Evolutionary conservation across 2,113 vertebrate genomes (phyloP).

Genomic region (Accipiter virgatus): DNA sequence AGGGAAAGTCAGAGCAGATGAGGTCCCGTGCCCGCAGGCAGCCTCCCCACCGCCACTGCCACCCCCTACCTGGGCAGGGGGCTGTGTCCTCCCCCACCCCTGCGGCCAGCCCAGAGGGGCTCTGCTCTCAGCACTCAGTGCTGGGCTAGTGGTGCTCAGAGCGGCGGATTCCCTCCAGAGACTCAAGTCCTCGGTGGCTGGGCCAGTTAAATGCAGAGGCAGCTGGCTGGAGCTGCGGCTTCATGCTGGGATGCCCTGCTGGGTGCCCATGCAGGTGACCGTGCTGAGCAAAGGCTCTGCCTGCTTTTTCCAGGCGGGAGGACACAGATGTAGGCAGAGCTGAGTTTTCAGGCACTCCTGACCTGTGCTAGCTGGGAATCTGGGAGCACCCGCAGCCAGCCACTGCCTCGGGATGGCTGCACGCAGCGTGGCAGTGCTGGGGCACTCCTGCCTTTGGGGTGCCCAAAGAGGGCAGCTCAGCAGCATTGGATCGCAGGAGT

Average conservation of each 20-base stretch:
- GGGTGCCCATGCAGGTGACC: accelerated
- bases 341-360: background rate
- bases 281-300: background rate
- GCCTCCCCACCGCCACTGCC: background rate
- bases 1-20: slow-evolving; percentile 33
- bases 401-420: background rate
- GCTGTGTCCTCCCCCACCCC: background rate
- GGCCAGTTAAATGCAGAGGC: background rate
- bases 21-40: slow-evolving; percentile 29
- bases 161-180: background rate
- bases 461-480: slow-evolving; percentile 24
- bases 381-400: background rate
- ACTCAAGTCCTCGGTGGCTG: background rate
- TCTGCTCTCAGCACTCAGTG: background rate
- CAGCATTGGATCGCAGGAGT: slow-evolving; percentile 11
- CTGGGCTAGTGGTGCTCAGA: background rate
- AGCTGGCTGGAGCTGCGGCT: background rate
- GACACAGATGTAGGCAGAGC: accelerated
- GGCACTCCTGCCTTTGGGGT: background rate
- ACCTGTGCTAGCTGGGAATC: background rate
- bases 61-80: accelerated
- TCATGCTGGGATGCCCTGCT: background rate
- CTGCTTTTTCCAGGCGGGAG: accelerated
- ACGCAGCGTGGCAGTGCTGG: background rate
- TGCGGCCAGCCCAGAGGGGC: background rate